phyloP scores from a whole-genome alignment of 1,140 invertebrate genomes.

The Drepana arcuata region DNA sequence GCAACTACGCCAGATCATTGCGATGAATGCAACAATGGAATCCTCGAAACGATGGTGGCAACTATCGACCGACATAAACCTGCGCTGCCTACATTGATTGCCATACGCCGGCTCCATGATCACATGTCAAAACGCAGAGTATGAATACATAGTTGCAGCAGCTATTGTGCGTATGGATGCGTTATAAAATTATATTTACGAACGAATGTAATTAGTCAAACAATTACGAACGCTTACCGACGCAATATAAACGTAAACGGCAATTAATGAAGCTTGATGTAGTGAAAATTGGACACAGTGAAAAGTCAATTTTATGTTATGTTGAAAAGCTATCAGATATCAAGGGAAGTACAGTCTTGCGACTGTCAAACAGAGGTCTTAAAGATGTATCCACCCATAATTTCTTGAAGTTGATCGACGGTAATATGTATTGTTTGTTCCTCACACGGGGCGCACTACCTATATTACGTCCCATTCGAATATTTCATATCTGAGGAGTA shows the following conservation, averaged over 20 bases:
- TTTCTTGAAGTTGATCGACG: slow-evolving; percentile 22
- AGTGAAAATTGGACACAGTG: slow-evolving; percentile 5
- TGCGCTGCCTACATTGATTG: slow-evolving; percentile 11
- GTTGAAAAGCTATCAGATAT: no score
- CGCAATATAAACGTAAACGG: slow-evolving; percentile 7
- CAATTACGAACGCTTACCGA: slow-evolving; percentile 3
- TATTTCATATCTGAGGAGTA: slow-evolving; percentile 32
- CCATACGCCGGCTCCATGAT: neutral
- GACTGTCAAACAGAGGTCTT: slow-evolving; percentile 15
- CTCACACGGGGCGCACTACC: slow-evolving; percentile 4
- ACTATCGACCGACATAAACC: slow-evolving; percentile 52
- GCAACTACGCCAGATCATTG: slow-evolving; percentile 54
- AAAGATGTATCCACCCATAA: slow-evolving; percentile 32
- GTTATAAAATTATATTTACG: no score
- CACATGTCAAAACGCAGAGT: neutral
- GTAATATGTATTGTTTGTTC: slow-evolving; percentile 27
- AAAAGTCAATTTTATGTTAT: slow-evolving; percentile 14
- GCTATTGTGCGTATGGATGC: no score
- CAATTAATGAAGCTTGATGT: neutral
- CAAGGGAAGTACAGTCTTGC: no score
- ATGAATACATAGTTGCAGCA: no score
- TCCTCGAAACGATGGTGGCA: slow-evolving; percentile 59
- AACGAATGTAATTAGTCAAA: slow-evolving; percentile 8
- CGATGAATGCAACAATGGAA: slow-evolving; percentile 66
- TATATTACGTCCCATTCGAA: slow-evolving; percentile 15